A percentile compares a stretch with the other conserved stretches of the same genome.
phyloP scores from a whole-genome alignment of 2,888 invertebrate species.

The Oscheius onirici region DNA sequence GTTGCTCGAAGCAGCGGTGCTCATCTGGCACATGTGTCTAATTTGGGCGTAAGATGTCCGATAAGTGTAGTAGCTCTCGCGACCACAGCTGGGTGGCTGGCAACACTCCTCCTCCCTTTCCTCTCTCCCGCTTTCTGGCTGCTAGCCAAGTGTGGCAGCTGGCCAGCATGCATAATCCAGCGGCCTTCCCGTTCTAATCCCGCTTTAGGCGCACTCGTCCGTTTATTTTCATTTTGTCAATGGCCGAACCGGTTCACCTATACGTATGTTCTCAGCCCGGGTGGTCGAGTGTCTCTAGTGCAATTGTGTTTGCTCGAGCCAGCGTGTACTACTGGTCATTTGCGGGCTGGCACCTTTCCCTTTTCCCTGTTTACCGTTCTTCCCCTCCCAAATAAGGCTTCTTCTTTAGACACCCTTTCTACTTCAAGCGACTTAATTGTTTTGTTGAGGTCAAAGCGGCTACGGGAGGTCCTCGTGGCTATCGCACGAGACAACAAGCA shows the following conservation, averaged over 20 bases:
- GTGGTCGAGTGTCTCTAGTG: background rate
- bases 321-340: background rate
- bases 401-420: background rate
- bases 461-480: background rate
- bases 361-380: background rate
- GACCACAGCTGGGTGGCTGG: background rate
- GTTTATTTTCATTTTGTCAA: background rate
- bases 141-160: conserved; percentile 13
- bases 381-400: background rate
- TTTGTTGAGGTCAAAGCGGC: background rate
- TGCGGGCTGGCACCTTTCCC: background rate
- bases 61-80: background rate
- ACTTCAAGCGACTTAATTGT: conserved; percentile 1
- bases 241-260: background rate
- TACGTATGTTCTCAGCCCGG: background rate
- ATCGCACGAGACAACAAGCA: background rate
- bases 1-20: too few species aligned
- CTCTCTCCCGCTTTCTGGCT: background rate
- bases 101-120: background rate
- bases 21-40: conserved; percentile 1
- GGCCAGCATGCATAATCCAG: conserved; percentile 29
- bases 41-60: conserved; percentile 2
- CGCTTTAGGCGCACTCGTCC: conserved; percentile 3
- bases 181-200: conserved; percentile 8
- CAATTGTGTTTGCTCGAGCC: background rate